phyloP scores from a whole-genome alignment of 2,113 vertebrate species.

The Laticauda laticaudata region DNA sequence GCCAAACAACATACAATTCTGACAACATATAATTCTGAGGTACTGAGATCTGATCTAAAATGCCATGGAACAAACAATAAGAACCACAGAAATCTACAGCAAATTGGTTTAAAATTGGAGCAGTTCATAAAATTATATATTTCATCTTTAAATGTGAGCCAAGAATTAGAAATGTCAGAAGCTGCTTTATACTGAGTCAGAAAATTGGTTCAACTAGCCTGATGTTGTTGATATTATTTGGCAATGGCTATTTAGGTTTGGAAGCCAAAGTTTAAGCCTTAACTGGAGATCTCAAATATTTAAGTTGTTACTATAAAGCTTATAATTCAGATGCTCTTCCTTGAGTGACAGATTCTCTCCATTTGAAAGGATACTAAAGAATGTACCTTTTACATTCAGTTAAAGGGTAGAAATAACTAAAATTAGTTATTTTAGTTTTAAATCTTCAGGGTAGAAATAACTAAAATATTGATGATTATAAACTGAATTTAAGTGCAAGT shows the following conservation, averaged over 20 bases:
- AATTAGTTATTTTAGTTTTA: too few relatives aligned
- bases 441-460: background rate
- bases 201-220: background rate
- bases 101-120: background rate
- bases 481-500: background rate
- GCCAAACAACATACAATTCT: background rate
- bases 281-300: background rate
- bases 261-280: background rate
- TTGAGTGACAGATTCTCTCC: background rate
- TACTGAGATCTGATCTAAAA: background rate
- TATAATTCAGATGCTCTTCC: background rate
- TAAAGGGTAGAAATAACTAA: background rate
- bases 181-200: background rate
- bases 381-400: background rate
- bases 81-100: background rate
- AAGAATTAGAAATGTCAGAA: background rate
- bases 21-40: background rate
- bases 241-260: background rate
- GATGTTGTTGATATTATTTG: background rate
- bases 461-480: background rate
- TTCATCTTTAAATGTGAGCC: background rate
- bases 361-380: background rate
- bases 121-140: background rate
- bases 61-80: background rate
- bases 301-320: background rate